These are phyloP conservation scores for Lepilemur septentrionalis DNA, from an alignment of 2,797 vertebrate species.

Conservation along the genomic window DNA sequence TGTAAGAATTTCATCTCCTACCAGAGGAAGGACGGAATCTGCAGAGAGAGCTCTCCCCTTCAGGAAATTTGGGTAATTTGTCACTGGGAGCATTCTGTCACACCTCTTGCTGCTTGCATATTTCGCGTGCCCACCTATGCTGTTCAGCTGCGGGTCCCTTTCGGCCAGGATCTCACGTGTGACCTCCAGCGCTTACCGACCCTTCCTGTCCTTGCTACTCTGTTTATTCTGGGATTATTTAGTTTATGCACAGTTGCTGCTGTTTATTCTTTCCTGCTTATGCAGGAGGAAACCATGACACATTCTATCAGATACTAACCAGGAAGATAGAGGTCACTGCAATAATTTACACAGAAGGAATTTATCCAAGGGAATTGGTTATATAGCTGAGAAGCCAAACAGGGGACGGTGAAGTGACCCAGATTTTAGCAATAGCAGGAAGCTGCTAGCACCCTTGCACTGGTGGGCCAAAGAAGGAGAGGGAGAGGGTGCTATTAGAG, in stretches of 20 bases:
- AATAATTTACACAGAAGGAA: background rate
- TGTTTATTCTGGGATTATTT: slow-evolving; percentile 2
- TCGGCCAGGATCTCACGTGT: background rate
- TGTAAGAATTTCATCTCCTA: background rate
- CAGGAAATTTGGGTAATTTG: rapidly evolving
- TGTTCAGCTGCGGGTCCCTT: background rate
- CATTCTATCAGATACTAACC: background rate
- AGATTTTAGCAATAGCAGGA: background rate
- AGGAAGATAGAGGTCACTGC: background rate
- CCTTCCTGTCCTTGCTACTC: background rate
- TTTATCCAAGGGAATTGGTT: background rate
- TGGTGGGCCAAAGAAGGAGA: background rate
- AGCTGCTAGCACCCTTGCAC: background rate
- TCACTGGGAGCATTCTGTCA: background rate
- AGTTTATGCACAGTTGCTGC: background rate
- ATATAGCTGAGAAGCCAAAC: background rate
- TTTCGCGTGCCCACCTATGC: rapidly evolving
- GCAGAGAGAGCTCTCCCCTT: background rate
- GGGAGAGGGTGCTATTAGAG: background rate
- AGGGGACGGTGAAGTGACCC: background rate
- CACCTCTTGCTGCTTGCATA: background rate
- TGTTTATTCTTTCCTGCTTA: background rate
- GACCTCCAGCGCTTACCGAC: background rate
- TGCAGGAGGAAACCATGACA: background rate
- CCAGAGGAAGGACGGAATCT: background rate